Evolutionary conservation across 2,888 invertebrate genomes (phyloP).

Genomic region (Crepidodera aurea): DNA sequence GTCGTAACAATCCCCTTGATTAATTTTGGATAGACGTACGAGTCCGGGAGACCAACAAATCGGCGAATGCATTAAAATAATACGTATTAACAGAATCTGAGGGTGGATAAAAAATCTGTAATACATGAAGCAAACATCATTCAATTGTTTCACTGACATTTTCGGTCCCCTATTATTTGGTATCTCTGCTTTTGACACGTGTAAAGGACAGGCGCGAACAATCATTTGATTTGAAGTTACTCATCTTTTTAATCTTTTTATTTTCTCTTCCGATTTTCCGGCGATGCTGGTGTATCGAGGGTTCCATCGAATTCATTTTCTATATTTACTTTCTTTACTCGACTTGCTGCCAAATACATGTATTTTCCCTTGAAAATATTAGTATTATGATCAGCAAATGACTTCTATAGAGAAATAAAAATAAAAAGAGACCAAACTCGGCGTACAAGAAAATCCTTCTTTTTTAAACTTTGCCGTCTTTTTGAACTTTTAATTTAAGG

Average conservation of each 20-base stretch:
- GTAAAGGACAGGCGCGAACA: slow-evolving; percentile 53
- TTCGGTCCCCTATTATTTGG: slow-evolving; percentile 52
- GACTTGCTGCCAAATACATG: slow-evolving; percentile 47
- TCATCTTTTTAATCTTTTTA: slow-evolving; percentile 57
- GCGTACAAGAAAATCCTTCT: too few relatives aligned
- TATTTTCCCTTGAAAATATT: too few relatives aligned
- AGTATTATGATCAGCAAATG: slow-evolving; percentile 5
- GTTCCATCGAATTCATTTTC: slow-evolving; percentile 52
- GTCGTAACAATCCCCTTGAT: slow-evolving; percentile 33
- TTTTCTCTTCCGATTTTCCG: slow-evolving; percentile 52
- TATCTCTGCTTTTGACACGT: slow-evolving; percentile 54
- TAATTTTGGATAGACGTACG: slow-evolving; percentile 28
- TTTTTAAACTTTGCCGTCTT: too few relatives aligned
- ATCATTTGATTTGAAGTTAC: slow-evolving; percentile 54
- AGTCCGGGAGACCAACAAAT: slow-evolving; percentile 31
- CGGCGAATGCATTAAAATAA: slow-evolving; percentile 41
- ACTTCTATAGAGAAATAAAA: too few relatives aligned
- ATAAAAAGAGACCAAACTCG: too few relatives aligned
- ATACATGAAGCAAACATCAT: slow-evolving; percentile 54
- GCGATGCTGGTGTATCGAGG: slow-evolving; percentile 45
- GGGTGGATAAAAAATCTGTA: slow-evolving; percentile 48
- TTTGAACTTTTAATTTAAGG: not conserved
- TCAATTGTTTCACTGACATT: slow-evolving; percentile 52
- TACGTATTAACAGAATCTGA: slow-evolving; percentile 40
- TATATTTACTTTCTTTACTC: slow-evolving; percentile 53